Percentiles rank a stretch among this genome's conserved stretches.
These are phyloP conservation scores for Pygoscelis adeliae DNA, from an alignment of 2,113 vertebrate species.

Conservation along the genomic window DNA sequence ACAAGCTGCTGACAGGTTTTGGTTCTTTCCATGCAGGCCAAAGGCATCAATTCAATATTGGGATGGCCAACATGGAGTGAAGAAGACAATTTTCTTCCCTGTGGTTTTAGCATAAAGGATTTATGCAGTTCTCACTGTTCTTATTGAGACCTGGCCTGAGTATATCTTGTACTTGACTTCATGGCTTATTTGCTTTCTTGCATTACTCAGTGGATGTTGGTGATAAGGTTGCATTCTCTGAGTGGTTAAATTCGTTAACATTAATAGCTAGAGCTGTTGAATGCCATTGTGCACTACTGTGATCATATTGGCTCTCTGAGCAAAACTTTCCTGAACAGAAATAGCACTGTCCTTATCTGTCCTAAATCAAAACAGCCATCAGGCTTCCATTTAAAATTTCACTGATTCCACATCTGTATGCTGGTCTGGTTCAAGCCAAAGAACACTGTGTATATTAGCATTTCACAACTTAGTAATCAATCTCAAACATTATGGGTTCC, in stretches of 20 bases:
- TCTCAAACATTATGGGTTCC: not conserved
- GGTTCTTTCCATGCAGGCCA: not conserved
- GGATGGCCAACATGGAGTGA: not conserved
- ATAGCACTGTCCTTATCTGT: not conserved
- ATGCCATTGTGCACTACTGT: not conserved
- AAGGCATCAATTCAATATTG: not conserved
- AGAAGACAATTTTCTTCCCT: not conserved
- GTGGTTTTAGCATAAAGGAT: not conserved
- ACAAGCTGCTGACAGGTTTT: not conserved
- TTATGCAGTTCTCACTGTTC: not conserved
- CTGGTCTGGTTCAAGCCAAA: not conserved
- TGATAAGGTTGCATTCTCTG: not conserved
- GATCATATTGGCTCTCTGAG: not conserved
- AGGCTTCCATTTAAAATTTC: constrained; percentile 12
- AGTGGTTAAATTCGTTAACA: not conserved
- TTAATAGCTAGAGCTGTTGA: not conserved
- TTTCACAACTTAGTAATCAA: not conserved
- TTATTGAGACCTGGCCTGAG: not conserved
- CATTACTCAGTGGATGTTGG: not conserved
- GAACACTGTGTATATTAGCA: not conserved
- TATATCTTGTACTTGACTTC: not conserved
- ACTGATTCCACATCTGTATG: not conserved
- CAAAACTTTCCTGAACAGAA: not conserved
- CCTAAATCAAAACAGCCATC: constrained; percentile 5
- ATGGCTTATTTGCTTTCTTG: not conserved